Base-by-base conservation (phyloP, 2,888 invertebrate species). In the Eupithecia subumbrata region DNA sequence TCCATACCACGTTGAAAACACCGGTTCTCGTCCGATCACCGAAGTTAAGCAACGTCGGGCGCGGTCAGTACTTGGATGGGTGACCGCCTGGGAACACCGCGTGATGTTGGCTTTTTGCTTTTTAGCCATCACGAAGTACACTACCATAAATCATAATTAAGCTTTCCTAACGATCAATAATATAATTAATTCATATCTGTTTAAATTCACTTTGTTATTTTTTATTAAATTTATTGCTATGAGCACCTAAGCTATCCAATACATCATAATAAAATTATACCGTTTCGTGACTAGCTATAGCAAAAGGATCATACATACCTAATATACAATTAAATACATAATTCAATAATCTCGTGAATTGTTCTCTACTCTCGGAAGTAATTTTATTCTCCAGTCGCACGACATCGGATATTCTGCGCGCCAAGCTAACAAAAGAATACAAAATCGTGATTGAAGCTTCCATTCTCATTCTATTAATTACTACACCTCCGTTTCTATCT, bases 11-110 rank as follows among this genome's bases (percentile, higher is more conserved):
- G 88, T 88, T 90, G 89, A 87, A 87, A 80, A 88, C 87, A 88
- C 82, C 82, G 92, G 91, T 91, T 92, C 92, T 92, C 92, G 92
- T 93, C 92, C 92, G 92, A 93, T 93, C 92, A 93, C 93, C 91
- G 92, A 92, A 92, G 91, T 92, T 91, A 93, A 92, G 92, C 92
- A 92, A 91, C 92, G 89, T 92, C 90, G 92, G 92, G 92, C 92
- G 92, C 86, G 90, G 90, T 93, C 91, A 93, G 92, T 93, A 92
- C 92, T 92, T 93, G 91, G 92, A 92, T 92, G 93, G 92, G 92
- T 92, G 93, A 92, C 92, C 91, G 91, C 91, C 89, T 91, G 88
- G 88, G 88, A 89, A 88, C 88, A 89, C 87, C 84, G 77, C 85
- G 86, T 86, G 85, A 79, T 56, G 69, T 70, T 52, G 48, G 69